Base-by-base conservation (phyloP, 2,797 vertebrate genomes). In the Caiman crocodilus region DNA sequence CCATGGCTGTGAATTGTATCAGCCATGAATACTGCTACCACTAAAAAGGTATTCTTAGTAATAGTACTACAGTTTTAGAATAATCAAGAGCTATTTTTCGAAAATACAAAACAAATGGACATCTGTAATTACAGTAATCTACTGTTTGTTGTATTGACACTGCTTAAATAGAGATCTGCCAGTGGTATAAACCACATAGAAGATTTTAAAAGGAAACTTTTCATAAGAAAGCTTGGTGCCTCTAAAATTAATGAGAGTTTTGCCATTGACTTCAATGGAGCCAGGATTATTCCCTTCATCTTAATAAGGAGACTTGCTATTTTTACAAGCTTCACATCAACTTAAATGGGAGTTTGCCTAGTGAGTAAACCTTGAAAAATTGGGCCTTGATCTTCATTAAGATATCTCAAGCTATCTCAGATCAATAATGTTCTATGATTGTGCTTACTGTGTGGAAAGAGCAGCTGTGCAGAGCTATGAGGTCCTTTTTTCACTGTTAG, bases 401-500 rank as follows among this genome's bases (percentile, higher is more conserved):
- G 71, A 84, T 91, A 76, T 88, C 76, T 84, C 63, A 30, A 60
- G 26, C 35, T 90, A 88, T 67, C 50, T 50, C 85, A 92, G 94
- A 90, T 91, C 92, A 74, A 93, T 84, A 64, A 58, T 3, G 1
- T 42, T 93, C 95, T 94, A 89, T 58, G 87, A 78, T 84, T 83
- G 71, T 82, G 80, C n/a, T 87, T 67, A 63, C 79, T 83, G 42
- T 87, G 75, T 83, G 67, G 80, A 90, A 30, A 92, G 58, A 64
- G 42, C 88, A 85, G 89, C 94, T 91, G 57, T 88, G 76, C 61
- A 92, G 85, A 87, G 26, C 92, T 91, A 85, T 94, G 94, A 96
- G 89, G 87, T 93, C 88, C 82, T 94, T 92, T 96, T 94, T 96
- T 91, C 94, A 91, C 87, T 79, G 94, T 28, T 94, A 83, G 84